Conservation (phyloP, 1,140 invertebrate genomes). For the Uloborus diversus region DNA sequence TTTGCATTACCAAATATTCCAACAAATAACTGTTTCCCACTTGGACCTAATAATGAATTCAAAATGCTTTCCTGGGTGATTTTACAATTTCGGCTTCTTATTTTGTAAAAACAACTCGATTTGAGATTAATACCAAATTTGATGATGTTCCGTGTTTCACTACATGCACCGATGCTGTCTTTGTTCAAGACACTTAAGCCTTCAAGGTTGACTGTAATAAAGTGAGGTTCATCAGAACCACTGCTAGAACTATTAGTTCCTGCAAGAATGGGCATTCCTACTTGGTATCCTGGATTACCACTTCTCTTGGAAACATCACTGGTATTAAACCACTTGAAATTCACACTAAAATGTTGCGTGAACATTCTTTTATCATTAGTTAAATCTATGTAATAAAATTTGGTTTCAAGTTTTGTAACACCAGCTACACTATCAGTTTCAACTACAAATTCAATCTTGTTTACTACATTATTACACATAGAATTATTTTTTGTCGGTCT, state of each 20-base stretch:
- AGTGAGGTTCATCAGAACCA: not conserved
- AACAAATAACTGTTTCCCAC: conserved; percentile 62
- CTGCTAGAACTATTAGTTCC: conserved; percentile 60
- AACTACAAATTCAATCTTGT: conserved; percentile 1
- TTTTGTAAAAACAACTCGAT: conserved; percentile 9
- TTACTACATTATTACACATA: conserved; percentile 28
- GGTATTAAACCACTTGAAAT: conserved; percentile 22
- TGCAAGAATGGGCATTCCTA: conserved; percentile 72
- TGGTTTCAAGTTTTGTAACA: not conserved
- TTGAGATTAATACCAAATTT: conserved; percentile 41
- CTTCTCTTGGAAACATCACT: conserved; percentile 64
- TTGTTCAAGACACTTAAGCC: conserved; percentile 11
- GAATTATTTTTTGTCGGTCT: not conserved
- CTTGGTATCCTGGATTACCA: conserved; percentile 76
- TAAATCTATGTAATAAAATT: conserved; percentile 7
- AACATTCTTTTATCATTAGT: not conserved
- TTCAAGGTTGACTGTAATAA: not conserved
- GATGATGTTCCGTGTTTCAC: not conserved
- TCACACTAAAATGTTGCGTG: conserved; percentile 12
- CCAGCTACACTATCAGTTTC: conserved; percentile 22
- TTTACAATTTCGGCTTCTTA: not conserved
- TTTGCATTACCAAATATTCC: conserved; percentile 72
- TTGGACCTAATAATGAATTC: conserved; percentile 5
- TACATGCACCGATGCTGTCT: not conserved
- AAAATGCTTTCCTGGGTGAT: not conserved